Base-by-base conservation (phyloP, 1,140 invertebrate species). In the Oncopodura yosiiana region DNA sequence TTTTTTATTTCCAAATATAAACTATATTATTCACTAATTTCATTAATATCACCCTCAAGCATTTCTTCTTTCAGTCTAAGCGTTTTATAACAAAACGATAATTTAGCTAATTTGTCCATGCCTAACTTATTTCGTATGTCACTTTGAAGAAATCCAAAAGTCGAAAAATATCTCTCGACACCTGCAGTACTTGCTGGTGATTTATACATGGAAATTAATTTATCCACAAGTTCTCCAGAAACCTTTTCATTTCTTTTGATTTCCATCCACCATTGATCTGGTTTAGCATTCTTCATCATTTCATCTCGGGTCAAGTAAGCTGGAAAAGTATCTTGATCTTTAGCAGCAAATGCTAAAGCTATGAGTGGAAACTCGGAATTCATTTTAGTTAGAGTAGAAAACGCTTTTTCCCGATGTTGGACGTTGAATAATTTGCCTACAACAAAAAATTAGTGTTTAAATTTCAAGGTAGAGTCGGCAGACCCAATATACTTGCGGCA, bases 91-190 rank as follows among this genome's bases (percentile, higher is more conserved):
- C 41, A 43, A 23, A 53, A 53, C 2, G 50, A 1, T 2, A 53
- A 39, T 36, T 53, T 53, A 1, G 14, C 34, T n/a, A 53, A 3
- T 32, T 43, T 53, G 21, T 53, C 39, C 4, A 43, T 21, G 6
- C 6, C 11, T 21, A 53, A 34, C 3, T 19, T 3, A 23, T 53
- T 53, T 30, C 50, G 38, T 9, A 3, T 2, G 5, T 53, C 19
- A 8, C 2, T 32, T 53, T 53, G 50, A 23, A 53, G 24, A 19
- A 30, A 19, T 27, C n/a, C 38, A 43, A 32, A 53, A 21, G 50
- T 30, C 30, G 50, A 53, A 26, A 53, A 53, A 14, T 43, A 24
- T 43, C 50, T 27, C 32, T 43, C 50, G 9, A 53, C 32, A 43
- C 18, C 18, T 5, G 38, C 50, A 3, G 38, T 43, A 32, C 38